Base-by-base conservation (phyloP, 2,113 vertebrate genomes). In the Micronisus gabar region DNA sequence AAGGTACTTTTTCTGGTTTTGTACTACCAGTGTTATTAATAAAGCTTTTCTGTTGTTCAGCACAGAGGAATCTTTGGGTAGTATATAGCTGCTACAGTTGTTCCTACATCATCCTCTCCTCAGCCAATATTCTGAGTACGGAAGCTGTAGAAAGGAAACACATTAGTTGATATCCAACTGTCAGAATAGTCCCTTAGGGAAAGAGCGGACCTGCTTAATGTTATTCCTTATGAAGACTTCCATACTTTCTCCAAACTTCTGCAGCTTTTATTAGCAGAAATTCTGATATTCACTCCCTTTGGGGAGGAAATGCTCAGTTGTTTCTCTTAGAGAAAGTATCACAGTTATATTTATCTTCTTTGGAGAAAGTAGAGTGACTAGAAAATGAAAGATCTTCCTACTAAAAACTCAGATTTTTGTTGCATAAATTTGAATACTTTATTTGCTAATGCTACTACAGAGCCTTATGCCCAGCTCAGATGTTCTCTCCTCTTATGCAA, bases 361-460 rank as follows among this genome's bases (percentile, higher is more conserved):
- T 82, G 52, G 43, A 82, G 40, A 93, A 96, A 81, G 22, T 5
- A 59, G 73, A 91, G 61, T 84, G 89, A 80, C 73, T 65, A 22
- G 78, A 90, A 95, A 95, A 90, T 36, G 7, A 73, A 96, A n/a
- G 59, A 36, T 61, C 66, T 87, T 93, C 72, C 87, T 79, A 87
- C 61, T 87, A 87, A 95, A 94, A 87, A 1, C 73, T 82, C 55
- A 55, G 22, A 84, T 83, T 87, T 92, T 47, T 86, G 50, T 86
- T 84, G 93, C 91, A 94, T 89, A 88, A 56, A 89, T 96, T 79
- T 93, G 81, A 87, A 87, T 95, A 79, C 87, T 94, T 91, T 91
- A 91, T 89, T 91, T 91, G 38, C 40, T 95, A 93, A 93, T 87
- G 58, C 48, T 95, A 89, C 87, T 93, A 95, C n/a, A 58, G 48